Evolutionary conservation across 1,140 invertebrate genomes (phyloP).

Genomic region (Nebria ingens): DNA sequence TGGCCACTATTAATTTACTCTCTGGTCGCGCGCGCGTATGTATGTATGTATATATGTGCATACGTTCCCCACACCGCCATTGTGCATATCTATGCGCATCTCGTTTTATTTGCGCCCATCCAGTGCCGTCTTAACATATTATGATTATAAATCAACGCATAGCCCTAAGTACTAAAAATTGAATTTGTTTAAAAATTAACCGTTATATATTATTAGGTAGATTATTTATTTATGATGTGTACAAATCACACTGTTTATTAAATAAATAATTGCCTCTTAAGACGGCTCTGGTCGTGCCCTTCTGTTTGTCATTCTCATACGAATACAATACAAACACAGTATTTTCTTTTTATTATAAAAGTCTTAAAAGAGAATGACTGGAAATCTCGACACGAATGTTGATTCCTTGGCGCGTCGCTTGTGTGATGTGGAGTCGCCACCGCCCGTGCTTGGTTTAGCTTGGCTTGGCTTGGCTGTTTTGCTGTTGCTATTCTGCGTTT

Average conservation of each 20-base stretch:
- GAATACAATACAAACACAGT: neutral
- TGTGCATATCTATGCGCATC: neutral
- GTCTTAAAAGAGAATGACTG: conserved; percentile 15
- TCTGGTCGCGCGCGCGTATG: conserved; percentile 1
- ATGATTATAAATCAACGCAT: no score
- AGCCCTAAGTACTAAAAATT: no score
- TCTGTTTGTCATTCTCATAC: neutral
- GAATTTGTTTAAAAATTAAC: no score
- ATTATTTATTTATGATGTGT: no score
- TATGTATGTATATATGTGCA: neutral
- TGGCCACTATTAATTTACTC: conserved; percentile 6
- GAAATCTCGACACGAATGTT: conserved; percentile 11
- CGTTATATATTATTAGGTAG: no score
- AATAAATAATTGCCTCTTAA: no score
- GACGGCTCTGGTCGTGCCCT: no score
- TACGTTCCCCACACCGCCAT: neutral
- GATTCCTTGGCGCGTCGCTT: neutral
- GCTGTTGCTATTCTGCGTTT: neutral
- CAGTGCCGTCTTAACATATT: no score
- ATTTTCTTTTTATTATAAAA: conserved; percentile 14
- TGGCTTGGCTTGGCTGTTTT: neutral
- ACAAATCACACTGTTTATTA: no score
- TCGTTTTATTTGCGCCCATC: conserved; percentile 6
- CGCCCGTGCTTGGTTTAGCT: neutral
- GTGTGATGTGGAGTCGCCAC: no score